phyloP scores from a whole-genome alignment of 2,113 vertebrate genomes.

The Candoia aspera region DNA sequence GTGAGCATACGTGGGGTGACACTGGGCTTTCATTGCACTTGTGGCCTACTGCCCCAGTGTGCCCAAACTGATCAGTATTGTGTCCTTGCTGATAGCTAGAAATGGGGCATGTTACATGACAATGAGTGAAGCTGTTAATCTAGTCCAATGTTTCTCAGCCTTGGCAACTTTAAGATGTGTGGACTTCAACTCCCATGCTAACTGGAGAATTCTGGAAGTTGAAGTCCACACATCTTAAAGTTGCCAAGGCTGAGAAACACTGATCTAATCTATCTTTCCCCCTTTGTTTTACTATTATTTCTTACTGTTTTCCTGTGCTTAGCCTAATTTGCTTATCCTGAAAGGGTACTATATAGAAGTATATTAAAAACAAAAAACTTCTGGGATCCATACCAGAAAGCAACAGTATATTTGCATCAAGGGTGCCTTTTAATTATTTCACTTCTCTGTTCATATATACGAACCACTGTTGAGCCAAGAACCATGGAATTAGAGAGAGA shows the following conservation, averaged over 20 bases:
- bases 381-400: neutral
- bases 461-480: conserved; percentile 3
- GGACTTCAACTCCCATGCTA: neutral
- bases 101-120: neutral
- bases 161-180: neutral
- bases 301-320: neutral
- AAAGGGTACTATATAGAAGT: neutral
- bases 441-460: neutral
- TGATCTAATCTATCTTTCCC: neutral
- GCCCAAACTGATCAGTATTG: neutral
- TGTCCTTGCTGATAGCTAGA: neutral
- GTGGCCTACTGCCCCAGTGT: neutral
- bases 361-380: neutral
- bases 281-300: neutral
- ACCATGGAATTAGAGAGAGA: neutral
- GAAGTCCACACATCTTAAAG: neutral
- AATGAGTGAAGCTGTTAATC: neutral
- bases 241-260: neutral
- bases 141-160: neutral
- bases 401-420: neutral
- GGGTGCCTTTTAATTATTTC: neutral
- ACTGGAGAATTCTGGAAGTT: neutral
- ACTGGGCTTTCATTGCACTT: neutral
- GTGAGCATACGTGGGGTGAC: neutral
- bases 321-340: neutral